Percentiles rank a stretch among this genome's conserved stretches.
Conservation (phyloP, 2,888 invertebrate genomes). For the Drosophila barbarae region DNA sequence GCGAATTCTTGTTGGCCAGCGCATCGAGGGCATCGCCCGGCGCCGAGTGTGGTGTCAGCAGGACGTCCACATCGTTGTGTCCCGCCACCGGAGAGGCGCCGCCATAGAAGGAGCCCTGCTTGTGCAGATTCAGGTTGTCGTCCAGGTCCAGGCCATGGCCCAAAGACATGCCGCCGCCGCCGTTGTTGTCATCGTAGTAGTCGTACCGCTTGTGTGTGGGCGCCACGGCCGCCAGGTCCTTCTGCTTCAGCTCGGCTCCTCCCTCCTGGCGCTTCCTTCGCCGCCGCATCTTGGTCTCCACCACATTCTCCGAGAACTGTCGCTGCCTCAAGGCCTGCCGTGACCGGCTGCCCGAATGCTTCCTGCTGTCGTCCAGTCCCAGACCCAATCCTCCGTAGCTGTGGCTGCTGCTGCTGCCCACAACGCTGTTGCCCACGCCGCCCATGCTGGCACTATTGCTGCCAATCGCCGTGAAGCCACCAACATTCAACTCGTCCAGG, state of each 20-base stretch:
- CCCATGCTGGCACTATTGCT: conserved; percentile 66
- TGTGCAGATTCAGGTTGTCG: conserved; percentile 71
- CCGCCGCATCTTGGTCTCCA: conserved; percentile 58
- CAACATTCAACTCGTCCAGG: conserved; percentile 70
- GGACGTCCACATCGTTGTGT: conserved; percentile 63
- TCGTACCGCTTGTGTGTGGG: conserved; percentile 66
- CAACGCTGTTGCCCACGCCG: conserved; percentile 53
- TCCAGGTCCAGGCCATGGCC: conserved; percentile 65
- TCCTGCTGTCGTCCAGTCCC: conserved; percentile 59
- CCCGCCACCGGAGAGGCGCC: conserved; percentile 25
- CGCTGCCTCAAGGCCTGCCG: conserved; percentile 69
- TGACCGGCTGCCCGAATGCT: conserved; percentile 54
- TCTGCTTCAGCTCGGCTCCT: conserved; percentile 26
- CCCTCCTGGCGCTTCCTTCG: conserved; percentile 49
- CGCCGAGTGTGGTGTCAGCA: conserved; percentile 36
- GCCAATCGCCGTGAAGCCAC: conserved; percentile 68
- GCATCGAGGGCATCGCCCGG: conserved; percentile 53
- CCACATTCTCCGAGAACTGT: conserved; percentile 63
- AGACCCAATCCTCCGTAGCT: conserved; percentile 20
- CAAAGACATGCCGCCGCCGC: conserved; percentile 45
- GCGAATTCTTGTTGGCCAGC: conserved; percentile 59
- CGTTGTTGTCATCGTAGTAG: conserved; percentile 58
- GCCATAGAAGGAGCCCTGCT: conserved; percentile 63
- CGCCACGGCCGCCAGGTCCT: conserved; percentile 50
- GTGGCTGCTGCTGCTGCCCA: conserved; percentile 51